Evolutionary conservation across 2,888 invertebrate species (phyloP).

Genomic region (Macropis europaea): DNA sequence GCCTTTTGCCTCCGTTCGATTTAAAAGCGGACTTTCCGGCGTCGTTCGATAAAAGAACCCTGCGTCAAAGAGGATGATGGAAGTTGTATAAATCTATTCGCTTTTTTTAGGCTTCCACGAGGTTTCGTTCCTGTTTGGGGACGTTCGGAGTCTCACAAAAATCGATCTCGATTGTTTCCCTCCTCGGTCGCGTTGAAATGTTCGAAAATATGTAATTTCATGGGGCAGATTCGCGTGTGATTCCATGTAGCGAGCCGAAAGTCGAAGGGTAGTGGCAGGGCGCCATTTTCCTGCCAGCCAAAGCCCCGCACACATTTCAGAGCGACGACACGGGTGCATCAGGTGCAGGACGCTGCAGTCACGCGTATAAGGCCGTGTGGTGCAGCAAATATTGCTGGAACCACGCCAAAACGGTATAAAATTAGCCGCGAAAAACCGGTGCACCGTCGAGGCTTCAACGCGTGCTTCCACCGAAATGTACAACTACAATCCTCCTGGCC

Average conservation of each 20-base stretch:
- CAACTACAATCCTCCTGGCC: neutral
- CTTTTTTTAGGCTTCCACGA: neutral
- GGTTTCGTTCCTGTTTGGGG: neutral
- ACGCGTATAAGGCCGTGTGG: slow-evolving; percentile 15
- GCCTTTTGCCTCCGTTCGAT: neutral
- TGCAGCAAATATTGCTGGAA: slow-evolving; percentile 13
- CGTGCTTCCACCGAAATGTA: neutral
- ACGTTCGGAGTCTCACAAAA: no score
- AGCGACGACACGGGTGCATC: slow-evolving; percentile 24
- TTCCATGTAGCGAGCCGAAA: neutral
- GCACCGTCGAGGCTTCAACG: slow-evolving; percentile 1
- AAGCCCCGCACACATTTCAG: slow-evolving; percentile 39
- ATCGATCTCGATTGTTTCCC: neutral
- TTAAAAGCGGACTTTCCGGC: neutral
- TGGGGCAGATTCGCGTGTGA: neutral
- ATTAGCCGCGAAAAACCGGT: slow-evolving; percentile 16
- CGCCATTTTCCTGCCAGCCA: slow-evolving; percentile 62
- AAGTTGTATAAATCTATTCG: neutral
- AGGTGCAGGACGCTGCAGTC: slow-evolving; percentile 28
- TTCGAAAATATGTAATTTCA: neutral
- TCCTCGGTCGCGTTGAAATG: no score
- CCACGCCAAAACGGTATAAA: slow-evolving; percentile 37
- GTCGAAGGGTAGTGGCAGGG: slow-evolving; percentile 10
- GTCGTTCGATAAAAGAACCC: neutral
- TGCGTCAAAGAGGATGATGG: neutral